Evolutionary conservation across 2,113 vertebrate genomes (phyloP).

Genomic region (Perca schrenkii): DNA sequence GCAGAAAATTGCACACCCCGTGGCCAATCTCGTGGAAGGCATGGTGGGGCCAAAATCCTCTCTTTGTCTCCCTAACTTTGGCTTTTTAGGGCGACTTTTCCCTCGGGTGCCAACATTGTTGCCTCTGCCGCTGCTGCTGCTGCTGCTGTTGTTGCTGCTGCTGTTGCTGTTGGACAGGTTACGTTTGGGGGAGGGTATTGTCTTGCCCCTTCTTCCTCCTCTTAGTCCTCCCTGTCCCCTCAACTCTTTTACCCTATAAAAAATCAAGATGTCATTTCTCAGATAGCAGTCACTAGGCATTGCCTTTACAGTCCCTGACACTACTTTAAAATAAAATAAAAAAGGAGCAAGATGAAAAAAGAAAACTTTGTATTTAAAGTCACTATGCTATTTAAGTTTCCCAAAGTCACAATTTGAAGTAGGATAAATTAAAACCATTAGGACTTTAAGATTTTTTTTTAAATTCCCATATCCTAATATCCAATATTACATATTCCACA

Average conservation of each 20-base stretch:
- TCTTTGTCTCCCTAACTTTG: conserved; percentile 78
- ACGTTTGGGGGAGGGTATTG: conserved; percentile 80
- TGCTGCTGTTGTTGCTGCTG: conserved; percentile 49
- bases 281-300: neutral
- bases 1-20: conserved; percentile 66
- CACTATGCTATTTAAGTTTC: neutral
- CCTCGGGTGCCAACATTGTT: conserved; percentile 59
- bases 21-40: conserved; percentile 61
- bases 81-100: conserved; percentile 88
- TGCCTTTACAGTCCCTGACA: neutral
- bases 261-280: conserved; percentile 46
- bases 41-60: conserved; percentile 26
- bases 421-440: neutral
- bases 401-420: neutral
- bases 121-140: neutral
- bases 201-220: conserved; percentile 62
- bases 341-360: conserved; percentile 3
- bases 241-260: conserved; percentile 91
- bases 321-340: neutral
- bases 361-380: neutral
- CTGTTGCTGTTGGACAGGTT: conserved; percentile 72
- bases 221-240: conserved; percentile 82
- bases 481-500: neutral
- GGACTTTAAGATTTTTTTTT: neutral
- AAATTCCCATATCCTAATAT: neutral